Percentiles rank a stretch among this genome's conserved stretches.
Evolutionary conservation across 2,113 vertebrate genomes (phyloP).

Genomic region (Noturus placidus): DNA sequence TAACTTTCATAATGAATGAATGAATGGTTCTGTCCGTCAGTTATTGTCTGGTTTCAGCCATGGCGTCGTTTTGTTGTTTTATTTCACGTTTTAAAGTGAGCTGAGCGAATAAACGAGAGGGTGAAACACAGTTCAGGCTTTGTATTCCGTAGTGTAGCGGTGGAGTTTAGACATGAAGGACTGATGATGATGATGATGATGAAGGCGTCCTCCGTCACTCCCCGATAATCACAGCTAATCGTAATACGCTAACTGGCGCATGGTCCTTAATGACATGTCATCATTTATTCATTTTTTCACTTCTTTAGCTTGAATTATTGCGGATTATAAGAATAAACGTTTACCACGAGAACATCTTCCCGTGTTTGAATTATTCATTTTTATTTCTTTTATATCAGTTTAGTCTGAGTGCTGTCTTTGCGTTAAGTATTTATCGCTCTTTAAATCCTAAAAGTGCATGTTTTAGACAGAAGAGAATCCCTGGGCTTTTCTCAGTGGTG

Average conservation of each 20-base stretch:
- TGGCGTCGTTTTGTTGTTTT: background rate
- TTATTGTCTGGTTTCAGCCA: background rate
- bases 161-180: background rate
- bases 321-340: background rate
- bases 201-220: background rate
- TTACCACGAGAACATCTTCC: background rate
- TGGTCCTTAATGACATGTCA: constrained; percentile 7
- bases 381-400: background rate
- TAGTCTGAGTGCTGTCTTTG: background rate
- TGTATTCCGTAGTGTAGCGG: background rate
- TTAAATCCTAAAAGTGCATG: constrained; percentile 1
- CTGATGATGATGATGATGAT: background rate
- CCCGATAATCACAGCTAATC: background rate
- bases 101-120: background rate
- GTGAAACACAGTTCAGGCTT: background rate
- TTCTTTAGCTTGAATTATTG: constrained; percentile 51
- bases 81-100: background rate
- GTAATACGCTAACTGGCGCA: background rate
- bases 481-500: background rate
- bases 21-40: too few relatives aligned
- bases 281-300: constrained; percentile 34
- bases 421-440: background rate
- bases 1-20: background rate
- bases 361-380: constrained; percentile 14
- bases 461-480: background rate